Base-by-base conservation (phyloP, 2,888 invertebrate genomes). In the Oscheius onirici region DNA sequence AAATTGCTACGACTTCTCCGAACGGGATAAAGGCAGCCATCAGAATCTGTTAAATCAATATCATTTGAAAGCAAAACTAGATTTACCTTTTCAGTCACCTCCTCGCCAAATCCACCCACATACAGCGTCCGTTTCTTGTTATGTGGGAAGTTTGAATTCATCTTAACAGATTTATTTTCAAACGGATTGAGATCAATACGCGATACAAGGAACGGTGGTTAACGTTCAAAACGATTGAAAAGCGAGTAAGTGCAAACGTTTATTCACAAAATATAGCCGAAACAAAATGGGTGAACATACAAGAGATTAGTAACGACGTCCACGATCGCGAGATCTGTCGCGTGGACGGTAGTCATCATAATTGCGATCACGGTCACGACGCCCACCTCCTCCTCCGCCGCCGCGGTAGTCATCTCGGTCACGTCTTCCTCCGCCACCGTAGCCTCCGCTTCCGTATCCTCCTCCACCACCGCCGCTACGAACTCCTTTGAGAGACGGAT, bases 1-100 rank as follows among this genome's bases (percentile, higher is more conserved):
- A 95, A 54, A 99, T 93, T 88, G 97, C 97, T n/a, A 95, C 92
- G 73, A 99, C 92, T 88, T 99, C 99, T 10, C 99, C 99, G 88
- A 99, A 99, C 1, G 97, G 97, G 82, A 97, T 94, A 87, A 99
- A 99, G 0, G 97, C 97, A 67, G 95, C 95, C 88, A 95, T 94
- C 43, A 99, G 90, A 22, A 83, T 68, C 77, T 75, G 20, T 1
- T 63, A 40, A 41, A 22, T 10, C 1, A 55, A 43, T 10, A n/a
- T 17, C 8, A 8, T 10, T 20, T 28, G 20, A 34, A 26, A 28
- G n/a, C 2, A 68, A 52, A 58, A 13, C 8, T 22, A 68, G 22
- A 57, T 49, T 10, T 17, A 77, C 78, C 90, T 97, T 95, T 86
- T 97, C 95, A 83, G 95, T 95, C 0, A 97, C 97, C 90, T 99